Conservation (phyloP, 2,888 invertebrate genomes). For the Orchestes rusci region DNA sequence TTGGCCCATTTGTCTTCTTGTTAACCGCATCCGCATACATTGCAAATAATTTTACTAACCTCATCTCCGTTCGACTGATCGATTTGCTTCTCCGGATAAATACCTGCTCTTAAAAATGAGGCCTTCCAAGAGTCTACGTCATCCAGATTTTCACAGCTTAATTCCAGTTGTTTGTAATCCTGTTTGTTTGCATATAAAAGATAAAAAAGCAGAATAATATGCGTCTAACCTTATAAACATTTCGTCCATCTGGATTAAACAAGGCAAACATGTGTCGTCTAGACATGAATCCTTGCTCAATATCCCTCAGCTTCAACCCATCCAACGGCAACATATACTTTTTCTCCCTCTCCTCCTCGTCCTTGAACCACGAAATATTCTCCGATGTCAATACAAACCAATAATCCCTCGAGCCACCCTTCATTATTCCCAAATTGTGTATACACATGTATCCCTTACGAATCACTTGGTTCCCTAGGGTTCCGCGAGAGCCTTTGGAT, state of each 20-base stretch:
- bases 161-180: slow-evolving; percentile 97
- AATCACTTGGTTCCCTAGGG: slow-evolving; percentile 95
- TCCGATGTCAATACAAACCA: slow-evolving; percentile 96
- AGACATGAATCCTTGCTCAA: slow-evolving; percentile 97
- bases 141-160: slow-evolving; percentile 94
- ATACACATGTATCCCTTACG: slow-evolving; percentile 99
- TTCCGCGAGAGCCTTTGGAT: slow-evolving; percentile 76
- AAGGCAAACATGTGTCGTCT: slow-evolving; percentile 94
- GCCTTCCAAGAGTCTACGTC: slow-evolving; percentile 99
- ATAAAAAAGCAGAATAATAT: slow-evolving; percentile 3
- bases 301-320: slow-evolving; percentile 90
- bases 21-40: too few species aligned
- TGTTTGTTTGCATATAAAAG: slow-evolving; percentile 38
- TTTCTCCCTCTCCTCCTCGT: slow-evolving; percentile 99
- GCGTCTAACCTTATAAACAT: slow-evolving; percentile 75
- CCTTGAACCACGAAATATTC: slow-evolving; percentile 80
- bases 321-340: slow-evolving; percentile 98
- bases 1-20: too few species aligned
- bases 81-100: slow-evolving; percentile 80
- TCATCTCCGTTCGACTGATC: slow-evolving; percentile 16
- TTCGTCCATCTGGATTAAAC: slow-evolving; percentile 95
- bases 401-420: slow-evolving; percentile 98
- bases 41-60: too few species aligned
- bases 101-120: slow-evolving; percentile 96
- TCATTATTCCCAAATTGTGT: slow-evolving; percentile 91